phyloP scores from a whole-genome alignment of 1,140 invertebrate genomes.

The Macrobrachium rosenbergii region DNA sequence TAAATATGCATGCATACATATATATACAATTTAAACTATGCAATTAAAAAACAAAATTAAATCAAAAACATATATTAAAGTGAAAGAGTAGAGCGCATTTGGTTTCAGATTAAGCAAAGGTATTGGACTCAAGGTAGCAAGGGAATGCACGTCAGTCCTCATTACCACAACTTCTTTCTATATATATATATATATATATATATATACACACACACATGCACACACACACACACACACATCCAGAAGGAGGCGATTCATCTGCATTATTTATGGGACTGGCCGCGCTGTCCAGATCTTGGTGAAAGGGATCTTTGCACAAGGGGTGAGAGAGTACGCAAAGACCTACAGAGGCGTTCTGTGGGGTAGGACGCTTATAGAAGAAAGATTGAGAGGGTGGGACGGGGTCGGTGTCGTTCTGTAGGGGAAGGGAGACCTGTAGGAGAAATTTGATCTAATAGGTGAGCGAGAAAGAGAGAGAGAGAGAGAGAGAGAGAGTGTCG shows the following conservation, averaged over 20 bases:
- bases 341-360: not conserved
- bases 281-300: too few relatives aligned
- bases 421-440: not conserved
- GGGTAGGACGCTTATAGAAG: not conserved
- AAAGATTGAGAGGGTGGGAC: not conserved
- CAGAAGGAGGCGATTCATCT: not conserved
- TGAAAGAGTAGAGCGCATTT: too few relatives aligned
- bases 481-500: not conserved
- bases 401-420: not conserved
- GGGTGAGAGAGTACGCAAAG: too few relatives aligned
- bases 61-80: too few relatives aligned
- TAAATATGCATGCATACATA: not conserved
- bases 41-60: too few relatives aligned
- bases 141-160: too few relatives aligned
- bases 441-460: not conserved
- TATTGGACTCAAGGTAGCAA: too few relatives aligned
- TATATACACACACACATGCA: conserved; percentile 16
- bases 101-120: too few relatives aligned
- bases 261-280: not conserved
- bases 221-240: too few relatives aligned
- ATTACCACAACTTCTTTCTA: too few relatives aligned
- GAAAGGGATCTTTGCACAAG: too few relatives aligned
- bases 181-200: conserved; percentile 20
- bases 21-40: too few relatives aligned
- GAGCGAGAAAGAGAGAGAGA: not conserved